Evolutionary conservation across 2,888 invertebrate genomes (phyloP).

Genomic region (Cotesia congregata): DNA sequence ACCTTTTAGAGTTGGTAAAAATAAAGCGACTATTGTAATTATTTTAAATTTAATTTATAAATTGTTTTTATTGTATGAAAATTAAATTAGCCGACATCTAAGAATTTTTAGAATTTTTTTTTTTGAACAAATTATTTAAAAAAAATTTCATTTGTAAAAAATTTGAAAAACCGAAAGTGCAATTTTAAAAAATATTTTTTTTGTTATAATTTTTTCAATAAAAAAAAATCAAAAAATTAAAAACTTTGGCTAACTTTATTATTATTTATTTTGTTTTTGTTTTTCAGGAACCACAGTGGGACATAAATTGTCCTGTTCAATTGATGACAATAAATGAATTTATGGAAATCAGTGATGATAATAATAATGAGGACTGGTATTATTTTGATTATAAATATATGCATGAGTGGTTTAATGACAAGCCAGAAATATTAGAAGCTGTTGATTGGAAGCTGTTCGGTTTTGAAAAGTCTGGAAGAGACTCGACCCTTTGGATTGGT

Average conservation of each 20-base stretch:
- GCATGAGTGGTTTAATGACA: slow-evolving; percentile 76
- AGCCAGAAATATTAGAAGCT: slow-evolving; percentile 73
- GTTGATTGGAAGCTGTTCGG: slow-evolving; percentile 81
- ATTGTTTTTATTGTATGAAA: slow-evolving; percentile 11
- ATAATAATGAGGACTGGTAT: slow-evolving; percentile 75
- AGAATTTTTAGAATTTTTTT: no score
- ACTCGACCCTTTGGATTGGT: slow-evolving; percentile 91
- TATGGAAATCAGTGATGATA: slow-evolving; percentile 60
- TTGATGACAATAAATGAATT: slow-evolving; percentile 78
- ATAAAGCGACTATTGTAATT: slow-evolving; percentile 64
- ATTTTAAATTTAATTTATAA: slow-evolving; percentile 16
- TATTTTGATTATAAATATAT: slow-evolving; percentile 91
- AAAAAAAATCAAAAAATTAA: no score
- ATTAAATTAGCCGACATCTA: no score
- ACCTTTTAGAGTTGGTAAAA: slow-evolving; percentile 73
- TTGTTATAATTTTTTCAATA: no score
- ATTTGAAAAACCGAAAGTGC: no score
- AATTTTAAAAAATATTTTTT: no score
- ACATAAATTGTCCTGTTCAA: slow-evolving; percentile 76
- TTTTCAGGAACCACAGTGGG: slow-evolving; percentile 81
- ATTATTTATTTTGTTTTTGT: slow-evolving; percentile 17
- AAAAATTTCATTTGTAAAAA: no score
- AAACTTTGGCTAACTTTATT: not conserved
- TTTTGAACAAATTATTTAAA: no score
- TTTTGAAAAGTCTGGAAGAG: slow-evolving; percentile 77